phyloP scores from a whole-genome alignment of 2,888 invertebrate genomes.

The Rotaria macrura region DNA sequence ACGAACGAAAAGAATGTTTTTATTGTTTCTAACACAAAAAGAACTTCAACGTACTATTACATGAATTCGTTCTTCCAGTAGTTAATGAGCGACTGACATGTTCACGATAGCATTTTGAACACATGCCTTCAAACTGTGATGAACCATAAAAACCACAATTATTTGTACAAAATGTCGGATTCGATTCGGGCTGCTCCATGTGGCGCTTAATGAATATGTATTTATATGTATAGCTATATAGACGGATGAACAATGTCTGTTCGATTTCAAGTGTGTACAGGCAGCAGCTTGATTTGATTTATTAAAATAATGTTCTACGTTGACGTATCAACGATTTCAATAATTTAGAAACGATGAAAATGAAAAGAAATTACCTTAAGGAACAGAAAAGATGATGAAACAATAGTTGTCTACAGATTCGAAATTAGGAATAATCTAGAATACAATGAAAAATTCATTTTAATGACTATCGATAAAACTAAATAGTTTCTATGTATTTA shows the following conservation, averaged over 20 bases:
- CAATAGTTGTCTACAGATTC: not conserved
- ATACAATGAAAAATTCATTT: not conserved
- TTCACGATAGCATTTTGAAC: constrained; percentile 97
- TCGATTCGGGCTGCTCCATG: constrained; percentile 41
- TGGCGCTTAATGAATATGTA: not conserved
- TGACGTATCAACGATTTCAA: not conserved
- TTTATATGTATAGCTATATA: not conserved
- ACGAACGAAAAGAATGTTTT: too few species aligned
- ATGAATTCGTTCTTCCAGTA: constrained; percentile 22
- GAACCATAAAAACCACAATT: constrained; percentile 98
- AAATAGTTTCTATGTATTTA: not conserved
- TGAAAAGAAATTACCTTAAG: not conserved
- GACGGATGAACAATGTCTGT: not conserved
- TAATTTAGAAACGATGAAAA: not conserved
- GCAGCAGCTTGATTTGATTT: not conserved
- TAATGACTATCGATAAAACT: too few species aligned
- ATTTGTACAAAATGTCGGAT: constrained; percentile 71
- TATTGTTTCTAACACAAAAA: too few species aligned
- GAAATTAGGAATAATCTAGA: not conserved
- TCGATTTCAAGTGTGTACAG: not conserved
- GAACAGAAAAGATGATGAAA: not conserved
- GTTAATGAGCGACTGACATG: constrained; percentile 50
- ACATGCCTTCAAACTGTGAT: constrained; percentile 91
- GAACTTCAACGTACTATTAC: constrained; percentile 6
- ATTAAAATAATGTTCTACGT: not conserved